Conservation (phyloP, 2,888 invertebrate genomes). For the Tubiluchus corallicola region DNA sequence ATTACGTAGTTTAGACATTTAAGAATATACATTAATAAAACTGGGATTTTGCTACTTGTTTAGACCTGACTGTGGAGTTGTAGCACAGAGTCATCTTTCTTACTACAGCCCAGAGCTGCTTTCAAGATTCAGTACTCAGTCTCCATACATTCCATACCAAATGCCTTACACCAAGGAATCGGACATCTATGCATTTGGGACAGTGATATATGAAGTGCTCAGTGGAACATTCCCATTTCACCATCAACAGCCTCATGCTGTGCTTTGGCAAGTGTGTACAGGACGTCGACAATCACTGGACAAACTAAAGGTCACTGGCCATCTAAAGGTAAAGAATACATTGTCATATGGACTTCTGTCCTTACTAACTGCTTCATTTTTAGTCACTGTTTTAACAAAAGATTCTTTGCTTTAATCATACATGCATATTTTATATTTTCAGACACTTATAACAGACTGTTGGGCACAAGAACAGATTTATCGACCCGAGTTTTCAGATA, state of each 20-base stretch:
- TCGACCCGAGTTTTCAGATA: not conserved
- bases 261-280: conserved; percentile 20
- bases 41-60: conserved; percentile 7
- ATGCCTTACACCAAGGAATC: conserved; percentile 17
- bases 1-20: no score
- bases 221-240: conserved; percentile 18
- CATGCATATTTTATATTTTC: no score
- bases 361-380: no score
- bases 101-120: conserved; percentile 23
- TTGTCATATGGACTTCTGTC: no score
- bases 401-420: no score
- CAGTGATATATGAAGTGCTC: conserved; percentile 21
- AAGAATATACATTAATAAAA: no score
- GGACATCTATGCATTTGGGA: conserved; percentile 26
- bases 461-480: no score
- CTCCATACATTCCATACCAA: conserved; percentile 16
- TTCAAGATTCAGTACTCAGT: conserved; percentile 15
- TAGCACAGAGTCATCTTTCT: conserved; percentile 26
- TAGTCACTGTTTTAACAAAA: no score
- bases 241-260: conserved; percentile 15
- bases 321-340: no score
- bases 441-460: no score
- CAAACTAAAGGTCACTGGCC: conserved; percentile 16
- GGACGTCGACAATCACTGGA: conserved; percentile 20
- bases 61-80: conserved; percentile 21